Evolutionary conservation across 2,797 vertebrate species (phyloP), one percentile per base, ranked within the genome.

Genomic region (Hippocampus kuda): DNA sequence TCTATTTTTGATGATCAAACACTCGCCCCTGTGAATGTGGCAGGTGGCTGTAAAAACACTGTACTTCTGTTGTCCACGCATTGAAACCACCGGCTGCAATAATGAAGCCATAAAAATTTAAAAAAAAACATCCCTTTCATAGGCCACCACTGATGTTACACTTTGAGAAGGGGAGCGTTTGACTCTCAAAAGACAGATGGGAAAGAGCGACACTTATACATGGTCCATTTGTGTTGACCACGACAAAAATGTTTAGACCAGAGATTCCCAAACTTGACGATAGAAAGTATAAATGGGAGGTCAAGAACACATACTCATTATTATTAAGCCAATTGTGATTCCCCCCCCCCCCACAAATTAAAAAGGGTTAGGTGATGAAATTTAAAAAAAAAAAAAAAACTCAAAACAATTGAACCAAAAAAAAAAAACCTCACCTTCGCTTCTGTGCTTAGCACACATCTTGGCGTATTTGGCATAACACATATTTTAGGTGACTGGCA

Each of bases 1-100:
- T 76, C 75, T 79, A 70, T 74, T 83, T 85, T 71, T 76, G 73
- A 84, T 76, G 77, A 85, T 85, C 75, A 70, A 72, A 83, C 80
- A 79, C 70, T 78, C 67, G 71, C 53, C 26, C 70, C 70, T 71
- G 42, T 44, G 70, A 66, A 64, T 34, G 67, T 74, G 72, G 53
- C 65, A 53, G 63, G 63, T 65, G 63, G 63, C 63, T 48, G 63
- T 46, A 65, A 65, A 48, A 65, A 48, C 63, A 27, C 44, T 48
- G 44, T 27, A 48, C 63, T 48, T 48, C 41, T 64, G 41, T 46
- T 64, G 62, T 46, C 41, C 41, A 64, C 62, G 12, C 62, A 64
- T 27, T 48, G 24, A 48, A 65, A 48, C 44, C 41, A 48, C 44
- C 41, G 22, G 63, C 42, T 65, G 63, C 15, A 48, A 65, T 27